A percentile compares a stretch with the other conserved stretches of the same genome.
These are phyloP conservation scores for Gobiocypris rarus DNA, from an alignment of 2,113 vertebrate genomes.

Conservation along the genomic window DNA sequence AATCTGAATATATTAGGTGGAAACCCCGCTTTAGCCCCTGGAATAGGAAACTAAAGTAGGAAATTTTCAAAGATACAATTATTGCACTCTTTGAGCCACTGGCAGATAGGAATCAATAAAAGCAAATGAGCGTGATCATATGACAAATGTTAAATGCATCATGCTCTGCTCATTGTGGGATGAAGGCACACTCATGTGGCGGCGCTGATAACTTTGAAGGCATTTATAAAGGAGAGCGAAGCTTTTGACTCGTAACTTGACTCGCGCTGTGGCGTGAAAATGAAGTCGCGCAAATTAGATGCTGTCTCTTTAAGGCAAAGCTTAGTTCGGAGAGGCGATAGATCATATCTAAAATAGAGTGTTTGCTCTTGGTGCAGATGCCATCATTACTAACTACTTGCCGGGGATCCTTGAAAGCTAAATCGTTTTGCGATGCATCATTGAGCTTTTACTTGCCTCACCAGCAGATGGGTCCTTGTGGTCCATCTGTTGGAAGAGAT, in stretches of 20 bases:
- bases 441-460: constrained; percentile 89
- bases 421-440: constrained; percentile 92
- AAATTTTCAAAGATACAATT: constrained; percentile 80
- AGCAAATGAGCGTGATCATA: constrained; percentile 67
- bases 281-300: constrained; percentile 45
- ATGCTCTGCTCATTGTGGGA: constrained; percentile 36
- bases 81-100: constrained; percentile 72
- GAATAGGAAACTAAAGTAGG: constrained; percentile 72
- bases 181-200: constrained; percentile 40
- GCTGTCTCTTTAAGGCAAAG: constrained; percentile 81
- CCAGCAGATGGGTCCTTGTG: constrained; percentile 91
- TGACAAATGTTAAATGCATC: constrained; percentile 60
- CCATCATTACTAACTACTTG: constrained; percentile 90
- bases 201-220: constrained; percentile 57
- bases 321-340: constrained; percentile 80
- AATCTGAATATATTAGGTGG: constrained; percentile 74
- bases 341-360: constrained; percentile 91
- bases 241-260: constrained; percentile 38
- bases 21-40: constrained; percentile 69
- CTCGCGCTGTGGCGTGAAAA: constrained; percentile 19
- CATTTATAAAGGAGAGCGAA: constrained; percentile 36
- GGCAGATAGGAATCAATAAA: constrained; percentile 69
- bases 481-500: constrained; percentile 91
- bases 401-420: constrained; percentile 90
- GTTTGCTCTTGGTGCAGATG: constrained; percentile 87